Evolutionary conservation across 2,113 vertebrate species (phyloP), one percentile per base, ranked within the genome.

Genomic region (Gadus macrocephalus): DNA sequence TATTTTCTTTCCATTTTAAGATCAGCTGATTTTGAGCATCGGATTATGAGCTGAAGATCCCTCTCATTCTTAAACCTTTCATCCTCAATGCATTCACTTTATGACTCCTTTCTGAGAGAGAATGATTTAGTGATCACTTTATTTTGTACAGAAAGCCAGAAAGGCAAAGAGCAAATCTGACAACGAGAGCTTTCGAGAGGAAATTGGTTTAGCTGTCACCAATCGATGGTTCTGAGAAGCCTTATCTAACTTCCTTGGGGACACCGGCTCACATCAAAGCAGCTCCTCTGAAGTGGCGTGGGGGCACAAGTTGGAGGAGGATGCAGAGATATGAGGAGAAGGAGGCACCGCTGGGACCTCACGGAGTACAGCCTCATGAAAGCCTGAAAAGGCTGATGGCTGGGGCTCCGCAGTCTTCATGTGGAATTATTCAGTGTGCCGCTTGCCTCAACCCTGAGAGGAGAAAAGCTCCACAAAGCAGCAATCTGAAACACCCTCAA

Each of bases 331-430:
- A 20, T 20, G 20, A 20, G 72, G 71, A 80, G 71, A 67, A 63
- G 20, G 68, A 81, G 68, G 63, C 73, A 22, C 72, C 78, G 16
- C 60, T 56, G 71, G 75, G 71, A 83, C 75, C 66, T 73, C 77
- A 79, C 53, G 63, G 74, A 74, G 79, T 80, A 74, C 68, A 77
- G 77, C 78, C 87, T 90, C 79, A 81, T 90, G 88, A 87, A 85
- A 78, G 67, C 67, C 62, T 74, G 49, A 79, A 68, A 70, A 78
- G 77, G 76, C 77, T 77, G 83, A 73, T 83, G 75, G 77, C 80
- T 80, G 78, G 60, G 73, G 75, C 69, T 75, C 79, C 78, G 76
- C 81, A 69, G 72, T 70, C 86, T 87, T 90, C 81, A 86, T 88
- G 85, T 87, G 70, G 71, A 74, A 81, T 72, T 74, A 81, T 77